Percentiles rank a stretch among this genome's conserved stretches.
phyloP scores from a whole-genome alignment of 1,140 invertebrate species.

The Drosophila pseudoobscura region DNA sequence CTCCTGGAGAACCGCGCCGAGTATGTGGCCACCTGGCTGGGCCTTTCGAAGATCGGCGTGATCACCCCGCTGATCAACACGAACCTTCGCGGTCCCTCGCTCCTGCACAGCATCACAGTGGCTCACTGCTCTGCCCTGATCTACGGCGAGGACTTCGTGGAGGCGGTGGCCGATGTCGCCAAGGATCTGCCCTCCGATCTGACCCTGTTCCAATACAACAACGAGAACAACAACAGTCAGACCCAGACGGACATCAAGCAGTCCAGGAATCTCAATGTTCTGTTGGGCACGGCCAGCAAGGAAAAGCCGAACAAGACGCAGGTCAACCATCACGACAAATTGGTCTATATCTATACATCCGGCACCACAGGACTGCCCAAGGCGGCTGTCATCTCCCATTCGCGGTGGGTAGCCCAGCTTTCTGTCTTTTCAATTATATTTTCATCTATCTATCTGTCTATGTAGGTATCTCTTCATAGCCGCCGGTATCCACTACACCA shows the following conservation, averaged over 20 bases:
- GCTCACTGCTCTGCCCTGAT: constrained; percentile 92
- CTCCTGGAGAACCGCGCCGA: constrained; percentile 96
- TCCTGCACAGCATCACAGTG: constrained; percentile 94
- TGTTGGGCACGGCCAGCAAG: constrained; percentile 54
- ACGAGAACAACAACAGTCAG: constrained; percentile 71
- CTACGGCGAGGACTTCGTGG: constrained; percentile 86
- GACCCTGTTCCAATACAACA: constrained; percentile 85
- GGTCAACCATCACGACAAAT: constrained; percentile 84
- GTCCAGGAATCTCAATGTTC: constrained; percentile 62
- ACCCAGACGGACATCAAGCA: constrained; percentile 45
- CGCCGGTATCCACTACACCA: constrained; percentile 88
- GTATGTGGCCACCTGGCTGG: constrained; percentile 94
- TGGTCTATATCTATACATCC: constrained; percentile 94
- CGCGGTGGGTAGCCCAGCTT: constrained; percentile 82
- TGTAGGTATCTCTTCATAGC: constrained; percentile 89
- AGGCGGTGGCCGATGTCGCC: constrained; percentile 50
- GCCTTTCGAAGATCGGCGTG: constrained; percentile 94
- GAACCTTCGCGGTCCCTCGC: constrained; percentile 91
- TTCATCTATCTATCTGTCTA: background rate
- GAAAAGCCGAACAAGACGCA: constrained; percentile 59
- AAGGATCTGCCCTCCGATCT: constrained; percentile 59
- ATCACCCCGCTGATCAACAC: constrained; percentile 96
- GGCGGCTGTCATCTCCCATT: constrained; percentile 92
- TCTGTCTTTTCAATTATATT: background rate
- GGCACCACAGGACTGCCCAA: constrained; percentile 96